Evolutionary conservation across 2,797 vertebrate genomes (phyloP), one percentile per base, ranked within the genome.

Genomic region (Yasuhikotakia modesta): DNA sequence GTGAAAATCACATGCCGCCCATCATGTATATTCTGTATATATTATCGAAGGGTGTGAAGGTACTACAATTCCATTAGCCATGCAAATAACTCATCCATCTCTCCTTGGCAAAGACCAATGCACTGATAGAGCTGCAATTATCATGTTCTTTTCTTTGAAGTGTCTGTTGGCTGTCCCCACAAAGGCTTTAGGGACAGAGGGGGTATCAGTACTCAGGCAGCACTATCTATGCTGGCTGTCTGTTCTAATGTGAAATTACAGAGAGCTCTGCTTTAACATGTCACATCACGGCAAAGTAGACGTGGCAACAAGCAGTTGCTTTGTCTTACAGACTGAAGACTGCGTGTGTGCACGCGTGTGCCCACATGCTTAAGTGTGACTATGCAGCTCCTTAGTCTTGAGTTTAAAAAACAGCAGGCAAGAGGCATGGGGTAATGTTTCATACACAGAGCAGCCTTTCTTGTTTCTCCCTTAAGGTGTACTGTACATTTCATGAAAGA

Each of bases 81-180:
- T 91, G 91, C 91, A 92, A 92, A 93, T 93, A 93, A 91, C 88
- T 85, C 88, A 87, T 91, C 86, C 82, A 88, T 92, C 90, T 91
- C 86, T 84, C 76, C 16, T 89, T 88, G 85, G 83, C 87, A 88
- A 90, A 89, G 90, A 91, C 90, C 89, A 84, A 73, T 76, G 53
- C 69, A 69, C 79, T 79, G 76, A 64, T 80, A 87, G 86, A 89
- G 87, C 88, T 88, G 90, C 90, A 89, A 91, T 91, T 92, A 93
- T 93, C 92, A 92, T 88, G 89, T 81, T 74, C 74, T 90, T 89
- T 85, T 90, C 85, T 87, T 88, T 52, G 67, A 81, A 73, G 85
- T 86, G 84, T 87, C 88, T 84, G 83, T 90, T 90, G 89, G 87
- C 88, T 87, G 87, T 79, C 63, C 83, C 84, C 85, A 82, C 81